Conservation (phyloP, 2,888 invertebrate species). For the Theretra japonica region DNA sequence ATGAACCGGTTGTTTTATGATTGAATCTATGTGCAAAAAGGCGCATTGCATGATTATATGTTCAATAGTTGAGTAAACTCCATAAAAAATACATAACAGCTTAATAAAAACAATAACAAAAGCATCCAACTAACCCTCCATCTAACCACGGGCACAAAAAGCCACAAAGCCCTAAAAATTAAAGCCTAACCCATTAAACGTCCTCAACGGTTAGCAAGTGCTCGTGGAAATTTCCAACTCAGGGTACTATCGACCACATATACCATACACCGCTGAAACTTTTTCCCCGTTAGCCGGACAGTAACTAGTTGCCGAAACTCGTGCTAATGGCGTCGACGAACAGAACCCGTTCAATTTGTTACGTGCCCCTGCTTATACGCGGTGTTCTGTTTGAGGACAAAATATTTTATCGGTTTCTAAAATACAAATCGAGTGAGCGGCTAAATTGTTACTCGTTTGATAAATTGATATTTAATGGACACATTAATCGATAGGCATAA, state of each 20-base stretch:
- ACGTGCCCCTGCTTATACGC: constrained; percentile 8
- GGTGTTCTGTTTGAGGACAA: background rate
- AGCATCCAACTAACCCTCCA: background rate
- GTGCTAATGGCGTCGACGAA: constrained; percentile 29
- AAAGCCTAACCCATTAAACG: constrained; percentile 18
- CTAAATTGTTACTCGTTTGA: background rate
- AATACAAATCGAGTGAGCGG: background rate
- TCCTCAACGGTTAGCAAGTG: constrained; percentile 12
- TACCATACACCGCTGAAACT: constrained; percentile 24
- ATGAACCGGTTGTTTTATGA: too few relatives aligned
- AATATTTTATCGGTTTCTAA: background rate
- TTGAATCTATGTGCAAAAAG: too few relatives aligned
- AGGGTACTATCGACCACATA: constrained; percentile 19
- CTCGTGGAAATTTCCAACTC: constrained; percentile 16
- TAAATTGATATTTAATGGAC: background rate
- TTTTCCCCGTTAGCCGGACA: constrained; percentile 22
- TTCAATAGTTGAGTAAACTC: too few relatives aligned
- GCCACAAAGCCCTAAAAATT: constrained; percentile 3
- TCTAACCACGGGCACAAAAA: background rate
- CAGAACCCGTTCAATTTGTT: constrained; percentile 28
- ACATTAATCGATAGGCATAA: too few relatives aligned
- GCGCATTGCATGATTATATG: too few relatives aligned
- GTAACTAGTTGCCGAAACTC: constrained; percentile 31
- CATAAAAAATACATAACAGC: too few relatives aligned
- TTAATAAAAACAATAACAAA: too few relatives aligned